Base-by-base conservation (phyloP, 2,113 vertebrate genomes). In the Odontophorus gujanensis region DNA sequence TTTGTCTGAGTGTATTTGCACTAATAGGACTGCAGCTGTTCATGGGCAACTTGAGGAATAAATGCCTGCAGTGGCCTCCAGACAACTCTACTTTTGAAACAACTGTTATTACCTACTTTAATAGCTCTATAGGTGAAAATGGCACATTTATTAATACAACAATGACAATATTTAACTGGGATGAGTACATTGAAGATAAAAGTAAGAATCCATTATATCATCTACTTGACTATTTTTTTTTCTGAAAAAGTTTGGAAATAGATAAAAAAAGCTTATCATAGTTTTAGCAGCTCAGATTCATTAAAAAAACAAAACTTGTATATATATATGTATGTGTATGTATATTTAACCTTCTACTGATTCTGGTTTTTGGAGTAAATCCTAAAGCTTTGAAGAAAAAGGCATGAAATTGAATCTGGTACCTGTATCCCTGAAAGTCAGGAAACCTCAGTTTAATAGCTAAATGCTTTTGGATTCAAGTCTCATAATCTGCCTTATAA, bases 1-100 rank as follows among this genome's bases (percentile, higher is more conserved):
- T 99, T 98, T 99, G 99, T 94, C 98, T 99, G 89, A 99, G 99
- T 63, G 99, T 99, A 79, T 99, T 99, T 96, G 99, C 99, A 15
- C 98, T 99, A 61, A 99, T 99, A 78, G 99, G 99, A 71, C 98
- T 99, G 86, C 99, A 99, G 98, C 98, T 99, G 75, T 99, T 99
- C 97, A 99, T 99, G 99, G 99, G 99, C 48, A 99, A 99, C 98
- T 97, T 99, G 95, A 98, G 99, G 72, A 99, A 99, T 96, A 99
- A 99, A 92, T 99, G 99, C 55, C 97, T 99, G 68, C 80, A 92
- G 25, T 94, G 97, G 85, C 98, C 98, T 20, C 81, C 74, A 81
- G 94, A 74, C 77, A 98, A 98, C 87, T 97, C 97, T 63, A 96
- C 97, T 91, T 97, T 98, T 83, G 97, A 97, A 97, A 97, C 98